Evolutionary conservation across 2,888 invertebrate species (phyloP).

Genomic region (Magallana nippona): DNA sequence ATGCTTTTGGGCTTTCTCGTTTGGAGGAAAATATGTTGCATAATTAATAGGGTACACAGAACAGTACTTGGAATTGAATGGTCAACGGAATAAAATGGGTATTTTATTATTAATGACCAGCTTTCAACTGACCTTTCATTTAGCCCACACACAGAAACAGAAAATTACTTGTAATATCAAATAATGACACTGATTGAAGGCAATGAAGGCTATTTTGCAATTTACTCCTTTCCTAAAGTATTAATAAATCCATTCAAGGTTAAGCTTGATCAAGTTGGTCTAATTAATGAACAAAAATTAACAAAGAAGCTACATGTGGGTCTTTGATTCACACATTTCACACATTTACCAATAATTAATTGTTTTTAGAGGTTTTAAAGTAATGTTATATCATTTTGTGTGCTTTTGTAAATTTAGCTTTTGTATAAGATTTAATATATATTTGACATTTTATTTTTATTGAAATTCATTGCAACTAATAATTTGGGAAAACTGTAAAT

Average conservation of each 20-base stretch:
- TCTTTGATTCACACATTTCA: not conserved
- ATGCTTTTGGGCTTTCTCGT: not conserved
- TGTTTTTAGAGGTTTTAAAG: too few species aligned
- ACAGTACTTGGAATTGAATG: conserved; percentile 5
- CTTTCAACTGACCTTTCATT: conserved; percentile 38
- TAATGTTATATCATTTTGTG: too few species aligned
- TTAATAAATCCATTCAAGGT: conserved; percentile 13
- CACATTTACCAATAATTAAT: not conserved
- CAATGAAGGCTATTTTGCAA: conserved; percentile 27
- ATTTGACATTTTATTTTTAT: too few species aligned
- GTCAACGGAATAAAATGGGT: conserved; percentile 17
- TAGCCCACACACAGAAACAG: conserved; percentile 28
- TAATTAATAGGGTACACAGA: conserved; percentile 39
- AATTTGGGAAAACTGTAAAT: too few species aligned
- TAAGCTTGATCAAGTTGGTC: not conserved
- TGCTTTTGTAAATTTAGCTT: too few species aligned
- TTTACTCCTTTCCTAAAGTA: not conserved
- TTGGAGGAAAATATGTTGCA: conserved; percentile 42
- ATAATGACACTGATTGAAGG: conserved; percentile 42
- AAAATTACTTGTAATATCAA: conserved; percentile 37
- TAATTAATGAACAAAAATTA: not conserved
- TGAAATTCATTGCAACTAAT: too few species aligned
- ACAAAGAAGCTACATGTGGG: too few species aligned
- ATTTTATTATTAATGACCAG: conserved; percentile 43
- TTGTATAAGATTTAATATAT: too few species aligned